Conservation (phyloP, 2,888 invertebrate genomes). For the Geophilus truncorum region DNA sequence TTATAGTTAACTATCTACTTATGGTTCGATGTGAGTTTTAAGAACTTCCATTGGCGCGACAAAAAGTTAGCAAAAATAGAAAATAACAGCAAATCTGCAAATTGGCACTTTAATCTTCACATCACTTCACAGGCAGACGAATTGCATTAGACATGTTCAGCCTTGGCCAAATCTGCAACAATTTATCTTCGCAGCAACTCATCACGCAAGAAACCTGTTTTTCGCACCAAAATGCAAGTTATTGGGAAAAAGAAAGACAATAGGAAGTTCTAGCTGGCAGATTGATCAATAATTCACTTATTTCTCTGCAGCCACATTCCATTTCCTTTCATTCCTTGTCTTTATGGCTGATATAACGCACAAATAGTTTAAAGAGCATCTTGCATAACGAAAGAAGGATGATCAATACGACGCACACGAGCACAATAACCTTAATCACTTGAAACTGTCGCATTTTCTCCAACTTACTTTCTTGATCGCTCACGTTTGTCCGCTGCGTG, state of each 20-base stretch:
- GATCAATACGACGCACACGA: not conserved
- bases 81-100: no score
- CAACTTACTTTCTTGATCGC: not conserved
- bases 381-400: not conserved
- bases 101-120: no score
- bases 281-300: not conserved
- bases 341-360: conserved; percentile 1
- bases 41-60: no score
- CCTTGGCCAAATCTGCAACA: not conserved
- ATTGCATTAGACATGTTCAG: not conserved
- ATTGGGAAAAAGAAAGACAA: not conserved
- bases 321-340: not conserved
- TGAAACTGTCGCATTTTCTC: not conserved
- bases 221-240: not conserved
- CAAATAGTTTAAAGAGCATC: conserved; percentile 14
- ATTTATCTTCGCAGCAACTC: not conserved
- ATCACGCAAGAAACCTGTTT: not conserved
- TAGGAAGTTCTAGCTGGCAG: not conserved
- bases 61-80: no score
- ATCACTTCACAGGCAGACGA: not conserved
- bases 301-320: not conserved
- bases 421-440: not conserved
- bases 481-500: not conserved
- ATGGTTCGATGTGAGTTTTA: no score
- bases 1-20: no score